phyloP scores from a whole-genome alignment of 2,113 vertebrate species.

The Panthera uncia region DNA sequence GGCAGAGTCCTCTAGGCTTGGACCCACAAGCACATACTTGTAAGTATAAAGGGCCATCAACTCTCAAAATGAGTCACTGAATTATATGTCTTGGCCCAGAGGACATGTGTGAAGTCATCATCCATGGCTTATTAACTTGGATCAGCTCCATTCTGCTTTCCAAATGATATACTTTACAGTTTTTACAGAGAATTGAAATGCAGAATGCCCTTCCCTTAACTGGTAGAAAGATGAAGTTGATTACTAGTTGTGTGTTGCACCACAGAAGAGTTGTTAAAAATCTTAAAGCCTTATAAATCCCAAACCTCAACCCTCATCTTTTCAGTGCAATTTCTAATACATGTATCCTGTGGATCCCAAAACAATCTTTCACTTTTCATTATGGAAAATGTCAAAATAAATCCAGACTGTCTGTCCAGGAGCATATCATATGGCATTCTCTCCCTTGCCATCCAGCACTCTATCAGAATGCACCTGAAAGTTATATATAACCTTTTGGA shows the following conservation, averaged over 20 bases:
- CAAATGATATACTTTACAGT: neutral
- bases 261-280: neutral
- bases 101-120: neutral
- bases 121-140: neutral
- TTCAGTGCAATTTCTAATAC: conserved; percentile 16
- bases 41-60: neutral
- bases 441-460: neutral
- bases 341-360: neutral
- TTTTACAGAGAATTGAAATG: neutral
- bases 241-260: neutral
- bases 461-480: neutral
- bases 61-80: neutral
- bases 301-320: neutral
- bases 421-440: neutral
- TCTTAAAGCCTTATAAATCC: neutral
- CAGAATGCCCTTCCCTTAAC: neutral
- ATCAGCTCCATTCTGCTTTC: neutral
- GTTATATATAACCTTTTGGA: neutral
- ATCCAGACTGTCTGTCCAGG: neutral
- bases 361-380: neutral
- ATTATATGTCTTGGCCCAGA: neutral
- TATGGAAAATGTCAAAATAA: conserved; percentile 32
- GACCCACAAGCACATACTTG: neutral
- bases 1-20: neutral
- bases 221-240: neutral